A percentile compares a stretch with the other conserved stretches of the same genome.
phyloP scores from a whole-genome alignment of 2,797 vertebrate species.

The Mormyrops boulengeri region DNA sequence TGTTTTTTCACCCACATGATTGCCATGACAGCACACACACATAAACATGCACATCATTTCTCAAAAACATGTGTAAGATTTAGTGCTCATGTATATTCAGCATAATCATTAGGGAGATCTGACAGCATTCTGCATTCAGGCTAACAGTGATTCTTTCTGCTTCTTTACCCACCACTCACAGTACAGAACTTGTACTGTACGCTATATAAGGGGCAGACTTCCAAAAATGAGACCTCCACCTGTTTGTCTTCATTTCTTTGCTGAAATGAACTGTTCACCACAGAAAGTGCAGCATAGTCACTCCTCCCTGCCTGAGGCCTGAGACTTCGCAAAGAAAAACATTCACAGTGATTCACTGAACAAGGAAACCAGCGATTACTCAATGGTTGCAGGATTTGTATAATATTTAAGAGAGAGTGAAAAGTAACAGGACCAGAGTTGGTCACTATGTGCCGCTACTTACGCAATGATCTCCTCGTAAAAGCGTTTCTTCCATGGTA shows the following conservation, averaged over 20 bases:
- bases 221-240: neutral
- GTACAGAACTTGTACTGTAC: neutral
- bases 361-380: neutral
- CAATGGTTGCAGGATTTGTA: neutral
- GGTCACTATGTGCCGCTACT: neutral
- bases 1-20: too few species aligned
- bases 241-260: conserved; percentile 3
- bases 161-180: neutral
- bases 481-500: neutral
- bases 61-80: neutral
- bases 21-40: too few species aligned
- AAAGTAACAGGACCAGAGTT: neutral
- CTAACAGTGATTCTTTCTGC: neutral
- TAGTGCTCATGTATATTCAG: neutral
- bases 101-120: neutral
- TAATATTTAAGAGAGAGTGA: neutral
- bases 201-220: neutral
- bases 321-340: neutral
- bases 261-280: neutral
- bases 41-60: too few species aligned
- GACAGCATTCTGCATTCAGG: neutral
- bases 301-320: neutral
- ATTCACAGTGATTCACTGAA: neutral
- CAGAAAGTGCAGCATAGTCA: neutral
- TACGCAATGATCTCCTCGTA: neutral